phyloP scores from a whole-genome alignment of 2,113 vertebrate genomes.

The Capra hircus region DNA sequence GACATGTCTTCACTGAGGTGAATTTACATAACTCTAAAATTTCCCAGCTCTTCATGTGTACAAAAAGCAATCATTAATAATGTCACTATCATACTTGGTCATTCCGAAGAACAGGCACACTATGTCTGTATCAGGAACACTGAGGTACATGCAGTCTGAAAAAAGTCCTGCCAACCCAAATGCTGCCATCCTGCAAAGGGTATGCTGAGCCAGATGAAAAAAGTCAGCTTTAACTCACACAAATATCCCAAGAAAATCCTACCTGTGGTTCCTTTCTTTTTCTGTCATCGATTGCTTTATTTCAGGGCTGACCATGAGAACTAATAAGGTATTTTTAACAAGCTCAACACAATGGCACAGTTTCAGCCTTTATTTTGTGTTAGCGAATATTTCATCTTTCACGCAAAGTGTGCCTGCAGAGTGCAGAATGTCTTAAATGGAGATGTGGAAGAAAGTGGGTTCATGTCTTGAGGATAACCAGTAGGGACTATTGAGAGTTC shows the following conservation, averaged over 20 bases:
- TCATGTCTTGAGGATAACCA: not conserved
- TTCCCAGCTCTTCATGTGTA: not conserved
- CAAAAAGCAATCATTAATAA: not conserved
- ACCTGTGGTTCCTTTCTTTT: not conserved
- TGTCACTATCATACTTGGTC: not conserved
- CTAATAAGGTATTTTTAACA: not conserved
- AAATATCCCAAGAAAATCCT: not conserved
- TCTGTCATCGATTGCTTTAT: not conserved
- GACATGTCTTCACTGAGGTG: not conserved
- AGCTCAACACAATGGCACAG: not conserved
- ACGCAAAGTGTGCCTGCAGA: not conserved
- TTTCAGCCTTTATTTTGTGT: not conserved
- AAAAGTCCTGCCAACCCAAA: not conserved
- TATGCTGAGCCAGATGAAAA: not conserved
- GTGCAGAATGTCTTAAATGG: not conserved
- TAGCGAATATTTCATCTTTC: not conserved
- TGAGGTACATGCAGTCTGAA: not conserved
- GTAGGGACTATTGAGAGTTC: not conserved
- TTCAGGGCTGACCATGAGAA: not conserved
- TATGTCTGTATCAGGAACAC: not conserved
- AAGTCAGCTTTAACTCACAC: not conserved
- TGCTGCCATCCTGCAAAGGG: not conserved
- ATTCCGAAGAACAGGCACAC: not conserved
- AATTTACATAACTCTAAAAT: not conserved
- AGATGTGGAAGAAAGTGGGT: not conserved